Evolutionary conservation across 2,113 vertebrate species (phyloP).

Genomic region (Neolamprologus ventralis): DNA sequence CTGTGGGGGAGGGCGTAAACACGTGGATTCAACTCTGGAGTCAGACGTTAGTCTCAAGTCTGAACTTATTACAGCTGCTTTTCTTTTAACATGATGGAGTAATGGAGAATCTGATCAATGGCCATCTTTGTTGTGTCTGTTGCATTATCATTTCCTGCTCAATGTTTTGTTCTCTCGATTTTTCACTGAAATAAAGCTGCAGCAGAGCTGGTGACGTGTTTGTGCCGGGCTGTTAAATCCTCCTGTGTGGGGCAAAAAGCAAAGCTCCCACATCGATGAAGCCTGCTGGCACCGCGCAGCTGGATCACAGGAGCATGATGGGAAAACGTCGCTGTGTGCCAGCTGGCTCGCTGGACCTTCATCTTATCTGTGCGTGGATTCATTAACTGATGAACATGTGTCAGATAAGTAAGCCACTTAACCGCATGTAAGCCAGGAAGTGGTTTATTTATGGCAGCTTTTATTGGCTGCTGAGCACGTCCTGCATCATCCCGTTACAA

Average conservation of each 20-base stretch:
- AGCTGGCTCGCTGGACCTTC: background rate
- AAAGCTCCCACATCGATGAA: background rate
- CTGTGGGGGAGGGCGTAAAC: background rate
- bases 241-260: accelerated
- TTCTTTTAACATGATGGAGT: background rate
- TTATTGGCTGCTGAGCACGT: background rate
- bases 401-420: background rate
- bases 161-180: background rate
- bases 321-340: background rate
- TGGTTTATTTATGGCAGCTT: background rate
- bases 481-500: background rate
- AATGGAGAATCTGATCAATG: accelerated
- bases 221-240: accelerated
- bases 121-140: accelerated
- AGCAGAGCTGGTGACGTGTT: background rate
- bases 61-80: background rate
- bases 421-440: background rate
- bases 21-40: background rate
- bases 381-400: background rate
- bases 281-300: background rate
- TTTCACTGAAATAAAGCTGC: background rate
- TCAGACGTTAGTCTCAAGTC: background rate
- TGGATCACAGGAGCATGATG: background rate
- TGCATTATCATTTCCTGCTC: background rate
- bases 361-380: background rate